Base-by-base conservation (phyloP, 2,113 vertebrate genomes). In the Perccottus glenii region DNA sequence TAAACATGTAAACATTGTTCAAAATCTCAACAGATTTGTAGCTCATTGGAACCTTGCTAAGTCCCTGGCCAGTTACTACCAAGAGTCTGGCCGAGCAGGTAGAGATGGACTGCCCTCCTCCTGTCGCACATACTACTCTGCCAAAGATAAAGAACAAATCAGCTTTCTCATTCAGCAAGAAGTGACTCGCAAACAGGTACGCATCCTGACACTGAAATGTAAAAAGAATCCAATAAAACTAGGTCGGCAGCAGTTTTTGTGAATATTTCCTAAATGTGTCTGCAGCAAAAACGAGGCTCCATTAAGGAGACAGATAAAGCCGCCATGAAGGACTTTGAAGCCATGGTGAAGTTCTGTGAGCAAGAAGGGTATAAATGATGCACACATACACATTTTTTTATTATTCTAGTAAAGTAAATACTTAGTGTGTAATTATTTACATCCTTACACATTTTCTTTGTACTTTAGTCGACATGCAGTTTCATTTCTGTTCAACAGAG, bases 1-100 rank as follows among this genome's bases (percentile, higher is more conserved):
- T 35, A 19, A 45, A 11, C 53, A 42, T 43, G 14, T 35, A 19
- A 45, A 11, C 53, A 42, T 47, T 61, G n/a, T 33, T 42, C 2
- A 11, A 12, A 43, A 16, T 66, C 11, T 45, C 60, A 0, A 6
- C 78, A 99, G 98, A 67, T 99, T 99, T 89, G 98, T 99, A 11
- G 97, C 93, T 71, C 98, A 99, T 15, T 99, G 98, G 98, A 98
- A 99, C 87, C 89, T 99, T 10, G 96, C 98, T 1, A 99, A 99
- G 75, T 98, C 97, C 0, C 91, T 99, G 92, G 95, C 97, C 68
- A 96, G 95, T 3, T 99, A 98, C 88, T 99, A 99, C 88, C 98
- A 99, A 63, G 98, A 99, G 75, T 98, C 98, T 3, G 98, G 98
- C 51, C 93, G 97, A 69, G 97, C 98, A 0, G 98, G 97, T 9